These are phyloP conservation scores for Eucera pruinosa DNA, from an alignment of 2,888 invertebrate species.

Conservation along the genomic window DNA sequence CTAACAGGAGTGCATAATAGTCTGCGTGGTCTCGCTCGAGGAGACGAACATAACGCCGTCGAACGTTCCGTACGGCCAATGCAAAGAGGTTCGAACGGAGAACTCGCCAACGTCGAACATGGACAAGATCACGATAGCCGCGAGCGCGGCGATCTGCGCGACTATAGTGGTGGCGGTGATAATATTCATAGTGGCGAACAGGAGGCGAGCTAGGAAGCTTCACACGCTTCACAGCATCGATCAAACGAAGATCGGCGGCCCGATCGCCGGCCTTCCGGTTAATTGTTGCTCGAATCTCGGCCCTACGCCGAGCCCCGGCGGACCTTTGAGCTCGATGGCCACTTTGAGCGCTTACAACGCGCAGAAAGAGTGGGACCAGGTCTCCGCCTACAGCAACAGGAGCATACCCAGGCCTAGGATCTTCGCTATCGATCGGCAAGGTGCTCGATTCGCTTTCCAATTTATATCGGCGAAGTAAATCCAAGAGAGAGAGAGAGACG, in stretches of 20 bases:
- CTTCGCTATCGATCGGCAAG: conserved; percentile 89
- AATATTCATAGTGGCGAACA: conserved; percentile 94
- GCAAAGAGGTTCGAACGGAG: conserved; percentile 94
- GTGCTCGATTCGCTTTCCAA: no score
- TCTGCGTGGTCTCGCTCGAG: conserved; percentile 96
- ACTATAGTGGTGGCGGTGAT: conserved; percentile 96
- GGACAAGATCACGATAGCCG: conserved; percentile 97
- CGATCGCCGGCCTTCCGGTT: conserved; percentile 90
- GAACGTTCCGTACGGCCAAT: conserved; percentile 93
- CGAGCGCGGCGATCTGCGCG: conserved; percentile 96
- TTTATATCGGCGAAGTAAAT: no score
- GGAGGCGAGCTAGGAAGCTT: conserved; percentile 91
- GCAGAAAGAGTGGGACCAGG: conserved; percentile 95
- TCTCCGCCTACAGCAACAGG: conserved; percentile 95
- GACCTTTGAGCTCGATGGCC: conserved; percentile 91
- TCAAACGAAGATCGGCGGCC: conserved; percentile 88
- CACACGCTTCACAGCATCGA: conserved; percentile 88
- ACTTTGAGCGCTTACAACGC: conserved; percentile 93
- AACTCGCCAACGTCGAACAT: conserved; percentile 93
- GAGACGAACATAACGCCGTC: conserved; percentile 95
- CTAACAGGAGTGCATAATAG: conserved; percentile 94
- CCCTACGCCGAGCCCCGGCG: conserved; percentile 91
- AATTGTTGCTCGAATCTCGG: conserved; percentile 91
- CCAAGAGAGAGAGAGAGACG: background rate
- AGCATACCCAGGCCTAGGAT: conserved; percentile 95